Conservation (phyloP, 2,888 invertebrate genomes). For the Thecocarcelia acutangulata region DNA sequence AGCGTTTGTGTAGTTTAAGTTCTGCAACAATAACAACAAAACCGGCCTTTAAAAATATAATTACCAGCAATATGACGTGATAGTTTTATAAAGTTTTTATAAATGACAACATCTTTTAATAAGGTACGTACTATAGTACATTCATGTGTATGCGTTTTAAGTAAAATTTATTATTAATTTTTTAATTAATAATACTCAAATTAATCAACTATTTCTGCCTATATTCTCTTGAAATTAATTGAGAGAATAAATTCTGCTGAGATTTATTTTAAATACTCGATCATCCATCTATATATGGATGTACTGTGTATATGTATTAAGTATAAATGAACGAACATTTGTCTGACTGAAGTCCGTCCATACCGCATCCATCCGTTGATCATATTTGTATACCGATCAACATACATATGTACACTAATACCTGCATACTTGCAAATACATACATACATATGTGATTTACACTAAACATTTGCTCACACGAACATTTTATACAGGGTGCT, state of each 20-base stretch:
- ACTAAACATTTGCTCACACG: neutral
- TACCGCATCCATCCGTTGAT: slow-evolving; percentile 39
- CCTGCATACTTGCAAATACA: neutral
- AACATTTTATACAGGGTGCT: neutral
- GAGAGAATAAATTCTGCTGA: slow-evolving; percentile 39
- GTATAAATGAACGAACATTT: neutral
- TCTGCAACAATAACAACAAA: neutral
- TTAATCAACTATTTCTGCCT: slow-evolving; percentile 1
- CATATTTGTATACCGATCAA: too few species aligned
- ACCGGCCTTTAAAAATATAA: slow-evolving; percentile 41
- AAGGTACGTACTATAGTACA: slow-evolving; percentile 8
- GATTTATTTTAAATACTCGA: slow-evolving; percentile 58
- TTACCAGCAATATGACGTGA: slow-evolving; percentile 5
- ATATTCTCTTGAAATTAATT: slow-evolving; percentile 29
- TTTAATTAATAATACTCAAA: slow-evolving; percentile 35
- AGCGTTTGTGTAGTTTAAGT: too few species aligned
- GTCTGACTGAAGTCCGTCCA: slow-evolving; percentile 4
- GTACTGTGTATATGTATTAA: neutral
- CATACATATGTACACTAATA: neutral
- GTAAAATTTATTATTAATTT: slow-evolving; percentile 14
- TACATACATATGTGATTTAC: neutral
- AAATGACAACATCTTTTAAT: slow-evolving; percentile 39
- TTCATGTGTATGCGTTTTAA: too few species aligned
- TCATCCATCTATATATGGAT: slow-evolving; percentile 14
- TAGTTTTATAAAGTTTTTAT: slow-evolving; percentile 11